Evolutionary conservation across 2,113 vertebrate species (phyloP), one percentile per base, ranked within the genome.

Genomic region (Saguinus midas): DNA sequence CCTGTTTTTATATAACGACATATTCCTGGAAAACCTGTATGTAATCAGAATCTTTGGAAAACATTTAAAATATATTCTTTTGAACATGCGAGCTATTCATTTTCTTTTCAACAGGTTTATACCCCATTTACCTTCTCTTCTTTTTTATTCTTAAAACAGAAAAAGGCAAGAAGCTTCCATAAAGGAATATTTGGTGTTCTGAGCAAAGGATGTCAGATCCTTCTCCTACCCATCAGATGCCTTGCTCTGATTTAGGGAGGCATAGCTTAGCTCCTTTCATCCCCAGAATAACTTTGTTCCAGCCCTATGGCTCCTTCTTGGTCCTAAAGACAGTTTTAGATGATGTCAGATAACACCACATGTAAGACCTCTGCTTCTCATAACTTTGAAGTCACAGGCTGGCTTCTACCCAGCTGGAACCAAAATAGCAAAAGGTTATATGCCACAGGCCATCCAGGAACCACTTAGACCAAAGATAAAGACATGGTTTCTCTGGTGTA

Each of bases 1-100:
- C 23, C 25, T 43, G 70, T n/a, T 84, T 94, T 93, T 78, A 23
- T 76, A 37, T 57, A 48, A 64, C 23, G 6, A 43, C 50, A 20
- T 25, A 1, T 92, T 58, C 17, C 73, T 80, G 52, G 58, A 78
- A 89, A 91, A 64, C 9, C 32, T 70, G 14, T 73, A 11, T 81
- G n/a, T 64, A 73, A 45, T 87, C 55, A 61, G 43, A 79, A 84
- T 79, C 76, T 90, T 87, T 79, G 61, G 72, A 70, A 95, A 95
- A 84, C 35, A 64, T 37, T 76, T 90, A 79, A 86, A 82, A 87
- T 73, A 37, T 18, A 27, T 73, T 78, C 48, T 45, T 95, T 84
- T 78, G 66, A 93, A 61, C n/a, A 80, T 87, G 48, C 8, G 29
- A n/a, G 3, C 84, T 88, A 55, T 20, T 35, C 17, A 0, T 48